Base-by-base conservation (phyloP, 2,888 invertebrate species). In the Trichopria drosophilae region DNA sequence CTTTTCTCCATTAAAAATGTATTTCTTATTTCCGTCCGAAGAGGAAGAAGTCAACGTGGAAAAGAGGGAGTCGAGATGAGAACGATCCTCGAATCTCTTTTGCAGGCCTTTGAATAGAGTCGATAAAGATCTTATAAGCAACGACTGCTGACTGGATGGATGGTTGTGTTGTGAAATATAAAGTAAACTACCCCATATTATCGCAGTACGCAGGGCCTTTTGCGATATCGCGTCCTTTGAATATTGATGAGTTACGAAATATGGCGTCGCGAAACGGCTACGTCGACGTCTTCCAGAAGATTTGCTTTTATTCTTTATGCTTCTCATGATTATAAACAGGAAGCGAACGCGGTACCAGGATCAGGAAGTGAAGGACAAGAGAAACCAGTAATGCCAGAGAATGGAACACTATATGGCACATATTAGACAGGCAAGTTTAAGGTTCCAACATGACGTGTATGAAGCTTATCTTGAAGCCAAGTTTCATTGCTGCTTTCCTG, bases 141-240 rank as follows among this genome's bases (percentile, higher is more conserved):
- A 3, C 20, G 3, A 4, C 16, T 15, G 23, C 7, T 9, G 44
- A 42, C 28, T 32, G 55, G 62, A 65, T 61, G 58, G 60, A 61
- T 64, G 63, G 58, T 53, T 45, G 34, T 56, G 64, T 63, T 61
- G 63, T 48, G 67, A 68, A 67, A 66, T 66, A 66, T 65, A 67
- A 68, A 68, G 63, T 66, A 64, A 68, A 66, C 64, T 62, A 59
- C 55, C 62, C 46, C 58, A 57, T 62, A 60, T 63, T 61, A 62
- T 63, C 60, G 62, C 60, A 60, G 60, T 62, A 60, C 59, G 57
- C 56, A 44, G 40, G 49, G 50, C 29, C 18, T 39, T 29, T 42
- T 24, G 36, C 37, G 48, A 39, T 18, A 40, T 61, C 51, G 63
- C 63, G 51, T 52, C 52, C 34, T 51, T 53, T 63, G 66, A 67